Evolutionary conservation across 2,888 invertebrate species (phyloP).

Genomic region (Deilephila elpenor): DNA sequence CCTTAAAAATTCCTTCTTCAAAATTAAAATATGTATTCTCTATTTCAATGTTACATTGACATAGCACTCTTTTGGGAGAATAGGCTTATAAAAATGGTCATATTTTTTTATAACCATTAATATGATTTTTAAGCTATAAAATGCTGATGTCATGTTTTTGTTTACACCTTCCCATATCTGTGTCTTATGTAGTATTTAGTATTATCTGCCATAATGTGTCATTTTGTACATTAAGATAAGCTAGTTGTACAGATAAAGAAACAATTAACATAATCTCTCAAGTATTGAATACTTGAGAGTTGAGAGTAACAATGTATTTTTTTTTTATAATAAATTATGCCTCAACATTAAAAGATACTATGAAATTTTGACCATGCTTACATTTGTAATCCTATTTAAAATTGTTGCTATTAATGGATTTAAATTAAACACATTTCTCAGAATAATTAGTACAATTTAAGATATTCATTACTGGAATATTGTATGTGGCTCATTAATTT

Average conservation of each 20-base stretch:
- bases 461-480: too few relatives aligned
- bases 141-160: background rate
- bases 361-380: too few relatives aligned
- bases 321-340: background rate
- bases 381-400: too few relatives aligned
- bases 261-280: constrained; percentile 1
- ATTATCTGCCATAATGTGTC: background rate
- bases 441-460: too few relatives aligned
- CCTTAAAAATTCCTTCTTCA: background rate
- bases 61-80: too few relatives aligned
- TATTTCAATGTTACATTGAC: too few relatives aligned
- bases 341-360: background rate
- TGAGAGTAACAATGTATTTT: background rate
- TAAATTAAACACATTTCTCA: too few relatives aligned
- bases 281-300: background rate
- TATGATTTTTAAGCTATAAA: too few relatives aligned
- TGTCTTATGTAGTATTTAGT: background rate
- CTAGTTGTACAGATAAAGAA: background rate
- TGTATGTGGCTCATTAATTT: background rate
- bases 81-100: too few relatives aligned
- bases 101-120: too few relatives aligned
- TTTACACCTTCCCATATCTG: background rate
- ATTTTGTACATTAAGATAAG: background rate
- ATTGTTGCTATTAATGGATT: too few relatives aligned
- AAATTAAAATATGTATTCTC: too few relatives aligned